Percentiles rank a stretch among this genome's conserved stretches.
These are phyloP conservation scores for Diarsia rubi DNA, from an alignment of 2,888 invertebrate species.

Conservation along the genomic window DNA sequence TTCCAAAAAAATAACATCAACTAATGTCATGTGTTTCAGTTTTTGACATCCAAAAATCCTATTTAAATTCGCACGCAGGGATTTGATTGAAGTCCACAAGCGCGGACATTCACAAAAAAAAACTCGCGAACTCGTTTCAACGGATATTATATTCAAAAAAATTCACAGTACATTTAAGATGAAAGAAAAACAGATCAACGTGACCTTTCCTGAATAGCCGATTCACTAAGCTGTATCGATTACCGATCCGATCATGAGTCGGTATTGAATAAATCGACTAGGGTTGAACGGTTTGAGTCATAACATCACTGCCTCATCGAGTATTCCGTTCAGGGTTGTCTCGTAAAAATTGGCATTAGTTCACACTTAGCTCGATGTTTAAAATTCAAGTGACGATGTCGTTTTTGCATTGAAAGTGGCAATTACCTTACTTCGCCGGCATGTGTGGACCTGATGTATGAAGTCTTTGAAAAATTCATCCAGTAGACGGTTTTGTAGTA, in stretches of 20 bases:
- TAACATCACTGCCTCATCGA: slow-evolving; percentile 76
- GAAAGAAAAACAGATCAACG: slow-evolving; percentile 59
- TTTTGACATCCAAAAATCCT: slow-evolving; percentile 30
- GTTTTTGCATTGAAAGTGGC: slow-evolving; percentile 84
- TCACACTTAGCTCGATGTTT: slow-evolving; percentile 83
- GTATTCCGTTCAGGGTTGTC: slow-evolving; percentile 78
- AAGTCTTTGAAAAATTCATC: slow-evolving; percentile 60
- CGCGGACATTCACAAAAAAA: slow-evolving; percentile 18
- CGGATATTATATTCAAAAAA: slow-evolving; percentile 32
- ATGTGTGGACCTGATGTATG: slow-evolving; percentile 67
- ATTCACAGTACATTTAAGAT: slow-evolving; percentile 42
- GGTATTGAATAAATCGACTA: slow-evolving; percentile 62
- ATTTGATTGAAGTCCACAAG: slow-evolving; percentile 36
- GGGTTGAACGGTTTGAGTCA: slow-evolving; percentile 56
- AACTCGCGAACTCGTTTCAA: slow-evolving; percentile 11
- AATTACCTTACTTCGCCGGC: slow-evolving; percentile 79
- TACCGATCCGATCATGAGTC: slow-evolving; percentile 56
- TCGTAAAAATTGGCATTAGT: slow-evolving; percentile 88
- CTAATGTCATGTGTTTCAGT: slow-evolving; percentile 6
- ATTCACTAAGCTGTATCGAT: slow-evolving; percentile 57
- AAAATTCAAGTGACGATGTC: slow-evolving; percentile 81
- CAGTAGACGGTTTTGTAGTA: slow-evolving; percentile 55
- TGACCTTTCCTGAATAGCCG: slow-evolving; percentile 46
- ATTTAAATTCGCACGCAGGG: slow-evolving; percentile 24
- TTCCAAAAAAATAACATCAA: slow-evolving; percentile 19